Evolutionary conservation across 1,140 invertebrate species (phyloP).

Genomic region (Phenacoccus solenopsis): DNA sequence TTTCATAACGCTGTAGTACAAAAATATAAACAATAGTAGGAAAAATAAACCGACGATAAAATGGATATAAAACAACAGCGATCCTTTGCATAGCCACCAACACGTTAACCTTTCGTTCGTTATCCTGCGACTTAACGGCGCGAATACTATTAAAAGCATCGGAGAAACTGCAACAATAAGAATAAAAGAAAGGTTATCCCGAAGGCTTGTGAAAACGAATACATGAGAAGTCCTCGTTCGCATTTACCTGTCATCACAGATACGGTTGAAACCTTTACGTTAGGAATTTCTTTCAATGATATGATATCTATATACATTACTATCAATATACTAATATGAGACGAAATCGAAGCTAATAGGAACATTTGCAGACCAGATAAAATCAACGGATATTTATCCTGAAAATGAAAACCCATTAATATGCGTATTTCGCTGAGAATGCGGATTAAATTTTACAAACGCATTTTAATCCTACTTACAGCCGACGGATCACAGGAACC

Average conservation of each 20-base stretch:
- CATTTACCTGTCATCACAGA: conserved; percentile 19
- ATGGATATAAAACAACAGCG: conserved; percentile 13
- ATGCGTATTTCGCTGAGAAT: not conserved
- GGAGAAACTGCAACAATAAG: not conserved
- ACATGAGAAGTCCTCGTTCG: no score
- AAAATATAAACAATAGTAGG: conserved; percentile 2
- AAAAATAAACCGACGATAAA: conserved; percentile 10
- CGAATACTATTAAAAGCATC: conserved; percentile 4
- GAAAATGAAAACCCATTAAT: not conserved
- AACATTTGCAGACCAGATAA: conserved; percentile 11
- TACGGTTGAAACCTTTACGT: conserved; percentile 20
- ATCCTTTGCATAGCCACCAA: conserved; percentile 13
- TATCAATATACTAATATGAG: conserved; percentile 20
- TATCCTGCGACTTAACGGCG: conserved; percentile 5
- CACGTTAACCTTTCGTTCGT: not conserved
- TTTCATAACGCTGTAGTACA: conserved; percentile 15
- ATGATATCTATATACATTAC: conserved; percentile 21
- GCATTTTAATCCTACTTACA: not conserved
- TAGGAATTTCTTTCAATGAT: conserved; percentile 17
- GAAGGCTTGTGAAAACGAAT: no score
- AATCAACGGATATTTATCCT: not conserved
- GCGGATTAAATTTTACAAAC: no score
- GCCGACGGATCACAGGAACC: conserved; percentile 23
- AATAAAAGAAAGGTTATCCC: not conserved
- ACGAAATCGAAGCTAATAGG: conserved; percentile 10